Conservation (phyloP, 2,797 vertebrate species). For the Argentina silus region DNA sequence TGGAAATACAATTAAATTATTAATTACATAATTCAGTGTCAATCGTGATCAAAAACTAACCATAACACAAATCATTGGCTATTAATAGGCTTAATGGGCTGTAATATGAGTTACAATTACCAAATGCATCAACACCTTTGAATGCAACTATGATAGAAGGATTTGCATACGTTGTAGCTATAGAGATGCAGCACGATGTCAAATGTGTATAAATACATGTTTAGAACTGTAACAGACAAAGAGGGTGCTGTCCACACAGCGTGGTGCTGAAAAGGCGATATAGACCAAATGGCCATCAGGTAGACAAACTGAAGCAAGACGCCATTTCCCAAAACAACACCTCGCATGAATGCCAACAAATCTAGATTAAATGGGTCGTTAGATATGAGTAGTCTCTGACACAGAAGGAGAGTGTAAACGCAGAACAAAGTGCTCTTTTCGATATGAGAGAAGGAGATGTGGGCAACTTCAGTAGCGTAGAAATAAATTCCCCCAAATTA, state of each 20-base stretch:
- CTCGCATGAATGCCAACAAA: neutral
- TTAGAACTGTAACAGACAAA: neutral
- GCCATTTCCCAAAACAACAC: conserved; percentile 54
- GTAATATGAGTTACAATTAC: no score
- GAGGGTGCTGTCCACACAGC: neutral
- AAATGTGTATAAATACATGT: neutral
- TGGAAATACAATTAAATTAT: conserved; percentile 60
- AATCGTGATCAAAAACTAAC: neutral
- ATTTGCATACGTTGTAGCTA: no score
- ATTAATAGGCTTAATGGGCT: neutral
- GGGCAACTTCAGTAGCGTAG: no score
- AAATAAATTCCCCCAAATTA: neutral
- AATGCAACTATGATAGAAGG: no score
- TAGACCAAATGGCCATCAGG: neutral
- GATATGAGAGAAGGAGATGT: conserved; percentile 42
- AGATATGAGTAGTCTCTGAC: neutral
- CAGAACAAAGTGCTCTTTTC: conserved; percentile 20
- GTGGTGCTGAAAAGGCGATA: neutral
- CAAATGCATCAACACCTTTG: no score
- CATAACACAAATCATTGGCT: neutral
- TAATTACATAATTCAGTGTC: conserved; percentile 57
- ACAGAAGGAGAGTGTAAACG: neutral
- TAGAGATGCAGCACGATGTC: no score
- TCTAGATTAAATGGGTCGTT: neutral
- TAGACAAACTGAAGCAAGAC: neutral